Percentiles rank a stretch among this genome's conserved stretches.
These are phyloP conservation scores for Temnothorax rugatulus DNA, from an alignment of 2,888 invertebrate species.

Conservation along the genomic window DNA sequence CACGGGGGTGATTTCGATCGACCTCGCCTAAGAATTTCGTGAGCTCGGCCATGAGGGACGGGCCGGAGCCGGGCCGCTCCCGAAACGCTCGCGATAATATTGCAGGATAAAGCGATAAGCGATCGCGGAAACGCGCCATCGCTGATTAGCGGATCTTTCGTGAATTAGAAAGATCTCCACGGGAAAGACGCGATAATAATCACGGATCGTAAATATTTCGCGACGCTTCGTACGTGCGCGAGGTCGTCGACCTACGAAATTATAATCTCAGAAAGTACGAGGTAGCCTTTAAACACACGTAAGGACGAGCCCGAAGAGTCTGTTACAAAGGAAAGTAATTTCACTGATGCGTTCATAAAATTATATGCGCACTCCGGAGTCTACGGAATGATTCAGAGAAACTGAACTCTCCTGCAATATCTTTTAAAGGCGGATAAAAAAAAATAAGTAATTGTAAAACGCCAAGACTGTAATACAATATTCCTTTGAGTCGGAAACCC, in stretches of 20 bases:
- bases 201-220: constrained; percentile 33
- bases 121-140: constrained; percentile 8
- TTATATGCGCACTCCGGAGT: constrained; percentile 12
- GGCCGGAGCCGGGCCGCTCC: constrained; percentile 22
- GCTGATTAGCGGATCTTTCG: constrained; percentile 17
- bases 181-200: constrained; percentile 32
- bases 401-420: constrained; percentile 14
- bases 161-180: not conserved
- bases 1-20: constrained; percentile 41
- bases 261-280: constrained; percentile 42
- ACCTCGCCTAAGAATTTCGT: constrained; percentile 51
- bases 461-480: not conserved
- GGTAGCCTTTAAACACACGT: constrained; percentile 5
- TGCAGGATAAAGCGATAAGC: constrained; percentile 45
- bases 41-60: constrained; percentile 36
- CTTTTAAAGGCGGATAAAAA: constrained; percentile 2
- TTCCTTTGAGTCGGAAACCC: not conserved
- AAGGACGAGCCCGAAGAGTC: not conserved
- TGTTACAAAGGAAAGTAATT: constrained; percentile 44
- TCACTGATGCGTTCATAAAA: constrained; percentile 46
- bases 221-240: not conserved
- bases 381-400: constrained; percentile 5
- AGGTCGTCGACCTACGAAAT: constrained; percentile 22
- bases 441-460: constrained; percentile 32
- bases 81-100: constrained; percentile 50